Conservation (phyloP, 2,888 invertebrate genomes). For the Habroteleia sp. region DNA sequence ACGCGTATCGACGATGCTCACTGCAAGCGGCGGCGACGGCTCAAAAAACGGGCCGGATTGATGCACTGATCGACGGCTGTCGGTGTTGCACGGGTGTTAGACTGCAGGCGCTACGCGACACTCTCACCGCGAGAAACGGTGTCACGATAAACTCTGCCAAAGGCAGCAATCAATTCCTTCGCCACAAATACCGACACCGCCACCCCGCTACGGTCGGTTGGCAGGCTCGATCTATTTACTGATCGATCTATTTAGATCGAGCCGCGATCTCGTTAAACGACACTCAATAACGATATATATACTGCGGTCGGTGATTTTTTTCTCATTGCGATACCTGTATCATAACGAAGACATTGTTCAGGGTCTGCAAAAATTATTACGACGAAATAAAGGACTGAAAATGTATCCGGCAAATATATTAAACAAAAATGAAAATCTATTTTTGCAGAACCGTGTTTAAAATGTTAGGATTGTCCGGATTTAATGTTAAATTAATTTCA, state of each 20-base stretch:
- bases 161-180: slow-evolving; percentile 70
- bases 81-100: slow-evolving; percentile 60
- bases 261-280: slow-evolving; percentile 75
- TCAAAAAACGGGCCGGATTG: slow-evolving; percentile 66
- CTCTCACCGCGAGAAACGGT: slow-evolving; percentile 74
- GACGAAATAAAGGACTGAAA: too few species aligned
- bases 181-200: slow-evolving; percentile 71
- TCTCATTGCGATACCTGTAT: not conserved
- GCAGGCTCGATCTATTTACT: slow-evolving; percentile 79
- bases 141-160: slow-evolving; percentile 80
- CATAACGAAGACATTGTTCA: too few species aligned
- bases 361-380: too few species aligned
- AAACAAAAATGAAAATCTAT: too few species aligned
- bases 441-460: too few species aligned
- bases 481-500: too few species aligned
- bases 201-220: slow-evolving; percentile 66
- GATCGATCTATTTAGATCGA: slow-evolving; percentile 80
- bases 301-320: not conserved
- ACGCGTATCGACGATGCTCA: slow-evolving; percentile 58
- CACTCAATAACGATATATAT: slow-evolving; percentile 52
- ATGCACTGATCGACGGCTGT: slow-evolving; percentile 65
- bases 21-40: slow-evolving; percentile 64
- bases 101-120: slow-evolving; percentile 61
- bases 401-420: too few species aligned
- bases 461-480: too few species aligned